Percentiles rank a stretch among this genome's conserved stretches.
These are phyloP conservation scores for Mastigias papua DNA, from an alignment of 30 jellyfish, hydroid and myxozoan genomes.

Conservation along the genomic window DNA sequence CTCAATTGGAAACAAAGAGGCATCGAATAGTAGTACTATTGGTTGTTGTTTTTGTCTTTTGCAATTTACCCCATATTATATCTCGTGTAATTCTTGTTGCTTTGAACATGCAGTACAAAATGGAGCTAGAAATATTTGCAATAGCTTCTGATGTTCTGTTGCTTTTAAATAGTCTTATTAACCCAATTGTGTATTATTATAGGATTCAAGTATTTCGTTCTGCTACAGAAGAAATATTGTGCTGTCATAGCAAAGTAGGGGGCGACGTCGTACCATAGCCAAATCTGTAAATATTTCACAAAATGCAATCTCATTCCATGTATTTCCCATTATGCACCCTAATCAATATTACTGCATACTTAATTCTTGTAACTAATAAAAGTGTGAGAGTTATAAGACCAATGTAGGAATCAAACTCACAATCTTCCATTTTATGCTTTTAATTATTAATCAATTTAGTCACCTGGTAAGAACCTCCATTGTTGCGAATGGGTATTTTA, in stretches of 20 bases:
- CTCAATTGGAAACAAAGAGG: background rate
- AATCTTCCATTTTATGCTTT: too few relatives aligned
- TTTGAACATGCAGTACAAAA: background rate
- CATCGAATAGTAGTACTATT: background rate
- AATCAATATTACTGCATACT: too few relatives aligned
- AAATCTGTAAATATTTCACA: too few relatives aligned
- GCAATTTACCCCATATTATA: background rate
- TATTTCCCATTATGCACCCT: too few relatives aligned
- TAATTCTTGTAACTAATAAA: too few relatives aligned
- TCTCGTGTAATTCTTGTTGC: background rate
- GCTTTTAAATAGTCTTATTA: background rate
- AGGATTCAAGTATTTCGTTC: background rate
- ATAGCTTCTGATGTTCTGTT: background rate
- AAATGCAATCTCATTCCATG: too few relatives aligned
- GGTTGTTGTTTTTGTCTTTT: background rate
- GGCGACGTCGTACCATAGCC: background rate
- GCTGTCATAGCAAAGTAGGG: background rate
- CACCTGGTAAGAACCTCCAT: too few relatives aligned
- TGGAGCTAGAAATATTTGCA: background rate
- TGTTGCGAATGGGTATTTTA: too few relatives aligned
- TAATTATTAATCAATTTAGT: too few relatives aligned
- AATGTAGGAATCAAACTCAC: too few relatives aligned
- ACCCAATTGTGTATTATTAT: background rate
- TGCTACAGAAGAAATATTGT: background rate
- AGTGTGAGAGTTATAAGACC: too few relatives aligned